Evolutionary conservation across 2,113 vertebrate genomes (phyloP).

Genomic region (Psettodes erumei): DNA sequence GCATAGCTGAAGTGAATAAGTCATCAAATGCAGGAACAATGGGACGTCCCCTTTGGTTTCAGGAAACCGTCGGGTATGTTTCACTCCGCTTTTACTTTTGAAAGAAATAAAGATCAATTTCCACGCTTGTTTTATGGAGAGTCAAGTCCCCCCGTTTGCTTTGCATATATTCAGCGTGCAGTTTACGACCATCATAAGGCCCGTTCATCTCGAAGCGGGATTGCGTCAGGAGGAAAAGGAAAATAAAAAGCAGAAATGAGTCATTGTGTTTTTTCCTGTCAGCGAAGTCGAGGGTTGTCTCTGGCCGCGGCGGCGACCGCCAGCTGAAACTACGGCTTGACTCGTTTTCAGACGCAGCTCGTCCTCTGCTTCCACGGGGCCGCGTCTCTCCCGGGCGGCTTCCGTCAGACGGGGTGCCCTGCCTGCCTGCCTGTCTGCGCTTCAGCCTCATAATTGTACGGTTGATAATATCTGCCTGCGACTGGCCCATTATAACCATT

Average conservation of each 20-base stretch:
- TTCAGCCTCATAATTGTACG: conserved; percentile 69
- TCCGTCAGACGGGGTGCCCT: conserved; percentile 40
- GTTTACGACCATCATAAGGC: background rate
- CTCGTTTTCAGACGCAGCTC: no score
- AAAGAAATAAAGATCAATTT: no score
- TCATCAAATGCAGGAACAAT: no score
- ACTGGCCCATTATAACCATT: conserved; percentile 67
- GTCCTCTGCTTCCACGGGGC: no score
- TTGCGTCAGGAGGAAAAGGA: background rate
- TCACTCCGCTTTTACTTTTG: no score
- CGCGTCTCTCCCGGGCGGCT: no score
- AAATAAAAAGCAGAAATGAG: background rate
- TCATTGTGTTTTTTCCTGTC: background rate
- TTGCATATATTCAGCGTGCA: background rate
- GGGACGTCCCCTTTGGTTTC: no score
- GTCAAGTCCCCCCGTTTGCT: background rate
- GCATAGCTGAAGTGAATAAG: no score
- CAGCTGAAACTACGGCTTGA: conserved; percentile 12
- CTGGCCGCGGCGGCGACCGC: background rate
- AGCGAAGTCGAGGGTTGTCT: background rate
- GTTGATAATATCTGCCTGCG: conserved; percentile 57
- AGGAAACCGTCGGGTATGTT: no score
- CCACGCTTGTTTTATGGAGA: background rate
- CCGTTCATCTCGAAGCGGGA: background rate
- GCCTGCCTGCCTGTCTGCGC: conserved; percentile 56